Conservation (phyloP, 2,113 vertebrate genomes). For the Syrrhaptes paradoxus region DNA sequence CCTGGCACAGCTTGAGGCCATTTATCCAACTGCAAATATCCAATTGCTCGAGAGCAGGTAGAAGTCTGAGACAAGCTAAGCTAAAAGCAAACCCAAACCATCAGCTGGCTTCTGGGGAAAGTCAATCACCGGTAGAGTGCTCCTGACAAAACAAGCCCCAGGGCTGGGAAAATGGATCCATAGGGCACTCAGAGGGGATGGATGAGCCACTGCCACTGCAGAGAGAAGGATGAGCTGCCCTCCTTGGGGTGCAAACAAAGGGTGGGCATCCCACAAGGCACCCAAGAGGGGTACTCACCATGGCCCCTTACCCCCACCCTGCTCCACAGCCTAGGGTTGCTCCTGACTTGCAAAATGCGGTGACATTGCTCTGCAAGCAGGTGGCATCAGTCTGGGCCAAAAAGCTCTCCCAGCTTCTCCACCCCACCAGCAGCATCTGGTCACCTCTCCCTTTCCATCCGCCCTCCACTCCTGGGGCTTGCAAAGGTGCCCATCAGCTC, state of each 20-base stretch:
- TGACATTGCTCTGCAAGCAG: not conserved
- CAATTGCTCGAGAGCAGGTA: not conserved
- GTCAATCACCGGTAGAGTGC: not conserved
- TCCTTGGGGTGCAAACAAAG: not conserved
- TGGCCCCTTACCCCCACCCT: not conserved
- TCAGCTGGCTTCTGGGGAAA: not conserved
- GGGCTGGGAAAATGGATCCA: not conserved
- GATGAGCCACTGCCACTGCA: not conserved
- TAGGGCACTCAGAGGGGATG: not conserved
- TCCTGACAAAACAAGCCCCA: not conserved
- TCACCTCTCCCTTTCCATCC: not conserved
- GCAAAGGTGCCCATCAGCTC: not conserved
- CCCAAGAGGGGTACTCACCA: not conserved
- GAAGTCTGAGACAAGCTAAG: not conserved
- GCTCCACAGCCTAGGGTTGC: accelerated
- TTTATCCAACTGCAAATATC: not conserved
- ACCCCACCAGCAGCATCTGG: not conserved
- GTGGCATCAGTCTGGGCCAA: not conserved
- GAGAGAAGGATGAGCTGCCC: not conserved
- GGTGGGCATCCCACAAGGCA: not conserved
- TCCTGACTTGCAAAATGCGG: not conserved
- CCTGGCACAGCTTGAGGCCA: too few relatives aligned
- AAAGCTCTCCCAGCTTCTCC: accelerated
- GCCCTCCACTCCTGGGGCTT: accelerated
- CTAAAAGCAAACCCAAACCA: not conserved